Percentiles rank a stretch among this genome's conserved stretches.
These are phyloP conservation scores for Strigamia crassipes DNA, from an alignment of 2,888 invertebrate genomes.

Conservation along the genomic window DNA sequence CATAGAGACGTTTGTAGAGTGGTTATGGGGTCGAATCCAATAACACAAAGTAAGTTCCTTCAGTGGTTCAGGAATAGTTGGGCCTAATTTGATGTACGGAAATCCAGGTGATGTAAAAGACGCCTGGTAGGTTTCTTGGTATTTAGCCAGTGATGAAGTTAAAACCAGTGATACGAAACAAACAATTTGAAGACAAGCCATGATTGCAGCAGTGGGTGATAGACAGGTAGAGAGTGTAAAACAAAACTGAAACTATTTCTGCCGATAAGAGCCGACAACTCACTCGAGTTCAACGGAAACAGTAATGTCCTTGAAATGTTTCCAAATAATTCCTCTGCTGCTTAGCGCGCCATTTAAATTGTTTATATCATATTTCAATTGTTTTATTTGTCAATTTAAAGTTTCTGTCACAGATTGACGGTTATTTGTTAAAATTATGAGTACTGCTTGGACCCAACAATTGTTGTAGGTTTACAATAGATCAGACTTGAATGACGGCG, in stretches of 20 bases:
- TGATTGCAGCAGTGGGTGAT: neutral
- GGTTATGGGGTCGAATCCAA: neutral
- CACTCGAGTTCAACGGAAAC: neutral
- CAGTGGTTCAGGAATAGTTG: neutral
- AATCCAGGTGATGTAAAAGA: constrained; percentile 1
- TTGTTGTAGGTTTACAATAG: too few relatives aligned
- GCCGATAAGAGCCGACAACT: neutral
- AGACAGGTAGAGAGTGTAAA: neutral
- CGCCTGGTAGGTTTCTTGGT: neutral
- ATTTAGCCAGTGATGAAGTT: neutral
- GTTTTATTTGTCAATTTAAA: too few relatives aligned
- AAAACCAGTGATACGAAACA: neutral
- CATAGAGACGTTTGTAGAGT: neutral
- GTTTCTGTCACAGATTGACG: too few relatives aligned
- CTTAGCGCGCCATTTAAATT: too few relatives aligned
- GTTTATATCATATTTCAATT: too few relatives aligned
- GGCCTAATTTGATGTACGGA: neutral
- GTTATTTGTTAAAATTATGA: too few relatives aligned
- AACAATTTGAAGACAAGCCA: neutral
- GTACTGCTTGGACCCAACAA: too few relatives aligned
- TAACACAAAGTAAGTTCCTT: constrained; percentile 2
- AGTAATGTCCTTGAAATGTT: too few relatives aligned
- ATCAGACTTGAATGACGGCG: too few relatives aligned
- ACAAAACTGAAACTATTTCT: neutral
- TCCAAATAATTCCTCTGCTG: too few relatives aligned